Evolutionary conservation across 2,888 invertebrate genomes (phyloP), one percentile per base, ranked within the genome.

Genomic region (Phorcus lineatus): DNA sequence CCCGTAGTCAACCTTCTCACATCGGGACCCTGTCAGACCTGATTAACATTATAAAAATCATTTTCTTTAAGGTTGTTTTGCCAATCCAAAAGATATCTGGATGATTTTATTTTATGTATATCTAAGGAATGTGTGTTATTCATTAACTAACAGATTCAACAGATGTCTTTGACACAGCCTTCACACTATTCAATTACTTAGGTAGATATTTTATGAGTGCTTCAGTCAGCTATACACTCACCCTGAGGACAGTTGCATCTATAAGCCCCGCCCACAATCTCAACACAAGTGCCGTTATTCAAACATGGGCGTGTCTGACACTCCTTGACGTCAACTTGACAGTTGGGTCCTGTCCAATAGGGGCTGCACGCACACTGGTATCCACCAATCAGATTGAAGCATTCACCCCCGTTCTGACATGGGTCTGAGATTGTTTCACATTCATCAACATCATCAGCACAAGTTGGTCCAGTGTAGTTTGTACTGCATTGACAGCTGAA

Each of bases 361-460:
- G 81, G 79, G 0, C 80, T 70, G 92, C 99, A 99, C 78, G 96
- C 95, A 90, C 99, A 99, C 89, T 96, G 96, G 93, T 97, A 98
- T 0, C 96, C 96, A 19, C 96, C 96, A 17, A 97, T 94, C 40
- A 96, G 95, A 91, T 98, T 97, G 80, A 95, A 95, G 91, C 98
- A 98, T 0, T 96, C 95, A 11, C 98, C 91, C n/a, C 83, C 86
- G 74, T 89, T 86, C 7, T 81, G 74, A 78, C 90, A 90, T 7
- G 84, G 85, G 9, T 82, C 55, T 4, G 54, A 4, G 7, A 28
- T 52, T n/a, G 19, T 13, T 52, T 70, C 28, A 91, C 97, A 97
- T 93, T 97, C 97, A 93, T 97, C 96, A 80, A 96, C 95, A 93
- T 97, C 90, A n/a, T 97, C 96, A 94, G 98, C 97, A 91, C 98